Evolutionary conservation across 1,140 invertebrate genomes (phyloP), one percentile per base, ranked within the genome.

Genomic region (Contarinia nasturtii): DNA sequence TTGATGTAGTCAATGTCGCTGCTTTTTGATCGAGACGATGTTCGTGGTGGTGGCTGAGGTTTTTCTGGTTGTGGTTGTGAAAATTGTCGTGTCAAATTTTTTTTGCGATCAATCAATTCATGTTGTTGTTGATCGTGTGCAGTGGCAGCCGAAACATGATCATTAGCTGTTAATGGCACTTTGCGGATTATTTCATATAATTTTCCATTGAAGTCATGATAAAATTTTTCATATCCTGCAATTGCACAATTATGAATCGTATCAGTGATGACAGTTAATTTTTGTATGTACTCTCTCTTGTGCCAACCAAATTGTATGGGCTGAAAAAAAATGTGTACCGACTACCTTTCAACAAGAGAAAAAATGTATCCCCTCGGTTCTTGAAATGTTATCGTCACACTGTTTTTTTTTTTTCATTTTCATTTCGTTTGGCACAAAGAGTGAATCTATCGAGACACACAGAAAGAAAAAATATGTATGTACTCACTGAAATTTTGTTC

Each of bases 181-280:
- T 61, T 46, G 0, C 61, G 51, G 1, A 59, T 63, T n/a, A 63
- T 63, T 44, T 63, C 61, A 34, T 61, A 63, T 38, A 63, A 63
- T 34, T 63, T 59, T 3, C 61, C 61, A 17, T 63, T 63, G 44
- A 63, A 63, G 48, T 63, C 61, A 45, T 63, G 61, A 53, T 63
- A 63, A 53, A 62, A 63, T 40, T 61, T 63, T 40, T 63, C 61
- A 34, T 61, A 59, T 46, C 61, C 60, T 1, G 63, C 58, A 41
- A 17, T 38, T 38, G 14, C 12, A 38, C n/a, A n/a, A n/a, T n/a
- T n/a, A n/a, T n/a, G n/a, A n/a, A n/a, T n/a, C n/a, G n/a, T n/a
- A n/a, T n/a, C n/a, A n/a, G n/a, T n/a, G n/a, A n/a, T n/a, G n/a
- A n/a, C n/a, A n/a, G n/a, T n/a, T n/a, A n/a, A n/a, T n/a, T n/a